A percentile compares a stretch with the other conserved stretches of the same genome.
phyloP scores from a whole-genome alignment of 2,797 vertebrate species.

The Helostoma temminkii region DNA sequence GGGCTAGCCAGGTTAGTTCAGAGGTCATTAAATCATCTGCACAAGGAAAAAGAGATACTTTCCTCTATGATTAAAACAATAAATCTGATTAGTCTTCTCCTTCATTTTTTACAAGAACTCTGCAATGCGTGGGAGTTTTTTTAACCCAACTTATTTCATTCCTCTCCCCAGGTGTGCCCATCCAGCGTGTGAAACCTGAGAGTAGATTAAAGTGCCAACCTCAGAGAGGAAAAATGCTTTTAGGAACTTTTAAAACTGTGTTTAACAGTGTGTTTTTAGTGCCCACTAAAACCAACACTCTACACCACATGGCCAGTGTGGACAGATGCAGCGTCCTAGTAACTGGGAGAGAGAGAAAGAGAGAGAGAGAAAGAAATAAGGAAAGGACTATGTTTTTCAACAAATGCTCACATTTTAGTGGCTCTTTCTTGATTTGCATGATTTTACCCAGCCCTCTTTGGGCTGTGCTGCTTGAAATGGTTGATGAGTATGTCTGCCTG shows the following conservation, averaged over 20 bases:
- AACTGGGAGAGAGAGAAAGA: constrained; percentile 31
- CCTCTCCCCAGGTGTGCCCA: constrained; percentile 79
- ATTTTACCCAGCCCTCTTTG: constrained; percentile 8
- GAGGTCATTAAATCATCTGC: constrained; percentile 58
- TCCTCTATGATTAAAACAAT: constrained; percentile 80
- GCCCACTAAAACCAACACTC: constrained; percentile 81
- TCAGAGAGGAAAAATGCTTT: constrained; percentile 85
- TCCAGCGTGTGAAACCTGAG: constrained; percentile 81
- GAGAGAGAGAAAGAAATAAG: constrained; percentile 27
- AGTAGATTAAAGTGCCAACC: constrained; percentile 84
- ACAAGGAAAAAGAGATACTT: constrained; percentile 67
- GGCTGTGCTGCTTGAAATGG: too few relatives aligned
- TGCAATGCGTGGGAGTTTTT: constrained; percentile 74
- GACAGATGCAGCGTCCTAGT: constrained; percentile 47
- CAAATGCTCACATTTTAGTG: constrained; percentile 10
- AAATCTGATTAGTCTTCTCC: constrained; percentile 81
- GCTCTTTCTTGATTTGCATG: constrained; percentile 21
- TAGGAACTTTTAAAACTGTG: constrained; percentile 86
- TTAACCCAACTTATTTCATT: constrained; percentile 63
- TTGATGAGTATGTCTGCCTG: background rate
- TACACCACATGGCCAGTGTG: constrained; percentile 71
- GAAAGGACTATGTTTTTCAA: constrained; percentile 21
- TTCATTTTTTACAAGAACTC: constrained; percentile 79
- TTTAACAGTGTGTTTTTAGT: constrained; percentile 87
- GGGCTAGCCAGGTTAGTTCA: constrained; percentile 21